Evolutionary conservation across 1,140 invertebrate species (phyloP), one percentile per base, ranked within the genome.

Genomic region (Musca domestica): DNA sequence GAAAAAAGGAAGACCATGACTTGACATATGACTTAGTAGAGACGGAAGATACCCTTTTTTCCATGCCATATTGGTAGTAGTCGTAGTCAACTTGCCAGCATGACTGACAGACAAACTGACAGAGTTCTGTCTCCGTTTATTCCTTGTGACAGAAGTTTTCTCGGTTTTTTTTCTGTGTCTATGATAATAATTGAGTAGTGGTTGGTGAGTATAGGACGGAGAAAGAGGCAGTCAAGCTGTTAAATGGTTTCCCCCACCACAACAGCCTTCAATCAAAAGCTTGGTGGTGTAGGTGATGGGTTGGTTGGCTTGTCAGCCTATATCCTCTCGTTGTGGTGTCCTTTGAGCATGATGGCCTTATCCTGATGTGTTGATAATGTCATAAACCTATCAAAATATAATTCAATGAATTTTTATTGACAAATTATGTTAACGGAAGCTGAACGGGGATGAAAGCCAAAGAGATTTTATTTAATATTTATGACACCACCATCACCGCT

Each of bases 401-500:
- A 67, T 67, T 67, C 66, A 61, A 67, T 67, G 66, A 67, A 67
- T 67, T 67, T 67, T 67, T 67, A 67, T 67, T 67, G 66, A 54
- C 54, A 56, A 67, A 67, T 67, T 67, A 67, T 67, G 52, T 67
- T 48, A 67, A 67, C 54, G 66, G 46, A 54, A 51, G 48, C 30
- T 25, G 15, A 67, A 67, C 34, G n/a, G n/a, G n/a, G 49, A 67
- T 17, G 27, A 56, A 27, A 27, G 27, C 22, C 34, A 41, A 7
- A 30, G 10, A 27, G 22, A 56, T 56, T 56, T 56, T 27, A 56
- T 56, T 56, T 56, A 22, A 56, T 56, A 56, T 56, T 56, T 56
- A 56, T 56, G 52, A 27, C 52, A 12, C 17, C 5, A 41, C 5
- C 2, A 41, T 41, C 12, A 9, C 9, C 14, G 51, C 23, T 48